A percentile compares a stretch with the other conserved stretches of the same genome.
phyloP scores from a whole-genome alignment of 2,888 invertebrate species.

The Ceriagrion tenellum region DNA sequence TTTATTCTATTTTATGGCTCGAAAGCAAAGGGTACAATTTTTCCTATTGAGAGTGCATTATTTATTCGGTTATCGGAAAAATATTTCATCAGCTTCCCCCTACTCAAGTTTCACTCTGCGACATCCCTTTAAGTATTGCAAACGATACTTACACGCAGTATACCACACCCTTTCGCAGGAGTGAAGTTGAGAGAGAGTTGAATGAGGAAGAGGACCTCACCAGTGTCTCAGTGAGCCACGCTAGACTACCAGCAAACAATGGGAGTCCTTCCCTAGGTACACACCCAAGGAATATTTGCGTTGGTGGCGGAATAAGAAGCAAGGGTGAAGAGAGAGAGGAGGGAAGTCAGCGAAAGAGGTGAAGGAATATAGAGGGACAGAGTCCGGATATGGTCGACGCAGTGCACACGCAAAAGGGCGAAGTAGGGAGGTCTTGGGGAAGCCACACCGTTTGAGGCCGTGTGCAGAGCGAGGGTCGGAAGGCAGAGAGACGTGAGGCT shows the following conservation, averaged over 20 bases:
- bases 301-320: neutral
- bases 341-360: neutral
- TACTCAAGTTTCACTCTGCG: too few species aligned
- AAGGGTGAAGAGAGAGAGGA: neutral
- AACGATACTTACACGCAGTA: too few species aligned
- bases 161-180: too few species aligned
- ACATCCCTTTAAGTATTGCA: too few species aligned
- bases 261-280: slow-evolving; percentile 28
- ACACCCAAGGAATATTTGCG: slow-evolving; percentile 55
- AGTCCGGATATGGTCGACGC: neutral
- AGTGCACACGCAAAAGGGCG: neutral
- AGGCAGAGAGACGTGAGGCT: neutral
- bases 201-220: neutral
- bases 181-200: too few species aligned
- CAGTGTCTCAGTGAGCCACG: neutral
- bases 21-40: too few species aligned
- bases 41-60: too few species aligned
- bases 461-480: neutral
- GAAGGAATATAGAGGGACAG: neutral
- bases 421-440: neutral
- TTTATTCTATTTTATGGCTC: too few species aligned
- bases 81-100: too few species aligned
- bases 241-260: slow-evolving; percentile 45
- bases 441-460: neutral
- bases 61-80: too few species aligned